Evolutionary conservation across 2,797 vertebrate species (phyloP).

Genomic region (Harpagifer antarcticus): DNA sequence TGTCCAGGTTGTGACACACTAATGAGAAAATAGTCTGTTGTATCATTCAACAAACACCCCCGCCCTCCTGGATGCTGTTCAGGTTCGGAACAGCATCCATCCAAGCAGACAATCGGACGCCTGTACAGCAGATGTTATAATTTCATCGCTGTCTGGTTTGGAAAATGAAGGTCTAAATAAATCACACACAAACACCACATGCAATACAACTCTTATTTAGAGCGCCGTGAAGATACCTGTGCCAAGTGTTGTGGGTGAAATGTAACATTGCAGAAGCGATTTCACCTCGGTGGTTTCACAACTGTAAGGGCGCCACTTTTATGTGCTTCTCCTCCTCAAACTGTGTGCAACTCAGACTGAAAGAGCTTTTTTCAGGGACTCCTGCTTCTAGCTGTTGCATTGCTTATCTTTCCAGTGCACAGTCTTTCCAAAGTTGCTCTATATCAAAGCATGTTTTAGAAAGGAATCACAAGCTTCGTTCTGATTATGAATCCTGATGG

Average conservation of each 20-base stretch:
- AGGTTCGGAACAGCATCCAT: constrained; percentile 2
- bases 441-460: background rate
- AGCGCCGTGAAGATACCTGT: background rate
- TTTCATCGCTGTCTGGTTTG: constrained; percentile 51
- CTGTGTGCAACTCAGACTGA: no score
- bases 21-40: background rate
- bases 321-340: no score
- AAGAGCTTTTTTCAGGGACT: no score
- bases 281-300: background rate
- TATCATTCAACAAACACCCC: constrained; percentile 9
- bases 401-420: background rate
- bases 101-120: constrained; percentile 52
- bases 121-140: constrained; percentile 53
- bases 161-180: constrained; percentile 46
- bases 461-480: constrained; percentile 6
- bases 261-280: background rate
- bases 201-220: constrained; percentile 30
- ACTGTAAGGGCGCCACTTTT: background rate
- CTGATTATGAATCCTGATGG: constrained; percentile 6
- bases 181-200: constrained; percentile 3
- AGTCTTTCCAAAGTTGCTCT: background rate
- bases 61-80: constrained; percentile 10
- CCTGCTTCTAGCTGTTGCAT: background rate
- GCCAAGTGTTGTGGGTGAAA: background rate
- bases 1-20: no score